Percentiles rank a stretch among this genome's conserved stretches.
Conservation (phyloP, 2,113 vertebrate genomes). For the Callopanchax toddi region DNA sequence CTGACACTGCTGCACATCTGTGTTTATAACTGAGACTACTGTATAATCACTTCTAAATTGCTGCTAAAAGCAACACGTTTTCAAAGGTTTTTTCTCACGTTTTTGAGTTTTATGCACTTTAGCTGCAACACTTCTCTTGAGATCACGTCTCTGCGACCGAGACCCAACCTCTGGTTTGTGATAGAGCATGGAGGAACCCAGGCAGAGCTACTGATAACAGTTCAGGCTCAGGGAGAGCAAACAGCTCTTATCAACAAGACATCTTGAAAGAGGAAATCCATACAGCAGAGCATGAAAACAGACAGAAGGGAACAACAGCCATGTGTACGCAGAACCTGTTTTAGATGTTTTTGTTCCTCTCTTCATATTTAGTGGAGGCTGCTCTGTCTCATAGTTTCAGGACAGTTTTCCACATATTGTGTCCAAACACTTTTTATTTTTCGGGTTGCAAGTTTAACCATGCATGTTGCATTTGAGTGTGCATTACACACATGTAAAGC, state of each 20-base stretch:
- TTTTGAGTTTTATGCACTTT: background rate
- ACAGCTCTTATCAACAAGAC: background rate
- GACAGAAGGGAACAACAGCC: background rate
- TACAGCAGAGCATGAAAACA: background rate
- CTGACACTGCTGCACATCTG: background rate
- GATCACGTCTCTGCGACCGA: constrained; percentile 2
- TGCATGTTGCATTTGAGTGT: too few relatives aligned
- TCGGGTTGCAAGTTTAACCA: too few relatives aligned
- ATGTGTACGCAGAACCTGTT: background rate
- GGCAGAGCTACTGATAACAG: constrained; percentile 6
- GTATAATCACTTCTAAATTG: too few relatives aligned
- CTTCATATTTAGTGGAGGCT: too few relatives aligned
- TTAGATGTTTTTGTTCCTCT: too few relatives aligned
- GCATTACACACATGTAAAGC: too few relatives aligned
- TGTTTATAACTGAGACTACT: background rate
- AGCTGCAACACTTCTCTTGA: background rate
- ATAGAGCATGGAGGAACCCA: constrained; percentile 11
- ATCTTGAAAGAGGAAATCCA: constrained; percentile 21
- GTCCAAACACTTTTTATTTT: too few relatives aligned
- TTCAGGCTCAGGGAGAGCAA: constrained; percentile 5
- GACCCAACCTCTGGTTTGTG: background rate
- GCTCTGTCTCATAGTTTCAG: too few relatives aligned
- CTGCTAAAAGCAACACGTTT: background rate
- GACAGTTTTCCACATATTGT: too few relatives aligned
- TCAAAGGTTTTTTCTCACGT: background rate